These are phyloP conservation scores for Ditula angustiorana DNA, from an alignment of 2,888 invertebrate species.

Conservation along the genomic window DNA sequence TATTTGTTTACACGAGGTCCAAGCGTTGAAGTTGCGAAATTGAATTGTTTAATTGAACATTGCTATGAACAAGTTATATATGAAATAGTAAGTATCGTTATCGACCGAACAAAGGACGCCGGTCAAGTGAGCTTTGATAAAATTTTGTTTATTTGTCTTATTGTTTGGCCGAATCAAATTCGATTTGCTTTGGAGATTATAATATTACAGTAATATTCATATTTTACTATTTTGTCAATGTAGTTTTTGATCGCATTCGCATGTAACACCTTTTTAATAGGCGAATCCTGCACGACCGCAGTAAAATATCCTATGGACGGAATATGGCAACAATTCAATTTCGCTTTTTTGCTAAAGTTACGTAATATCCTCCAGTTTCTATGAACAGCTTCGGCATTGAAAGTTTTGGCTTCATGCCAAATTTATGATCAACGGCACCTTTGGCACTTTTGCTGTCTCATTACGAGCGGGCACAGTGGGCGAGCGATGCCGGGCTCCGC, in stretches of 20 bases:
- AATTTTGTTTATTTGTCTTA: conserved; percentile 45
- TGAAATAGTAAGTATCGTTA: conserved; percentile 11
- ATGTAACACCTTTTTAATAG: conserved; percentile 70
- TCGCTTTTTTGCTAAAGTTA: conserved; percentile 81
- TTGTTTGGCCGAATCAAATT: conserved; percentile 44
- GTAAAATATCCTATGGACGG: conserved; percentile 77
- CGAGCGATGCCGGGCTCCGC: conserved; percentile 2
- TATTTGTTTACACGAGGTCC: neutral
- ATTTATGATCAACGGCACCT: conserved; percentile 66
- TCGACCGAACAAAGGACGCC: conserved; percentile 14
- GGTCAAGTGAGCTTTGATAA: conserved; percentile 28
- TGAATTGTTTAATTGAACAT: conserved; percentile 54
- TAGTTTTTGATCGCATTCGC: conserved; percentile 76
- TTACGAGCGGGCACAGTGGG: conserved; percentile 58
- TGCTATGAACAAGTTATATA: conserved; percentile 4
- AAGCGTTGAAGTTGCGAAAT: conserved; percentile 53
- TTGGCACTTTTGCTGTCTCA: conserved; percentile 71
- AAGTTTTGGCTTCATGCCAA: conserved; percentile 76
- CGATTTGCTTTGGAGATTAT: conserved; percentile 62
- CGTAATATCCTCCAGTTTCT: conserved; percentile 67
- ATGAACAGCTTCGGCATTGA: conserved; percentile 74
- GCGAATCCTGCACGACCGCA: conserved; percentile 71
- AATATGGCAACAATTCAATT: conserved; percentile 83
- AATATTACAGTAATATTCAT: conserved; percentile 41
- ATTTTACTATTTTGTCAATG: conserved; percentile 61